Conservation (phyloP, 2,888 invertebrate genomes). For the Protophormia terraenovae region DNA sequence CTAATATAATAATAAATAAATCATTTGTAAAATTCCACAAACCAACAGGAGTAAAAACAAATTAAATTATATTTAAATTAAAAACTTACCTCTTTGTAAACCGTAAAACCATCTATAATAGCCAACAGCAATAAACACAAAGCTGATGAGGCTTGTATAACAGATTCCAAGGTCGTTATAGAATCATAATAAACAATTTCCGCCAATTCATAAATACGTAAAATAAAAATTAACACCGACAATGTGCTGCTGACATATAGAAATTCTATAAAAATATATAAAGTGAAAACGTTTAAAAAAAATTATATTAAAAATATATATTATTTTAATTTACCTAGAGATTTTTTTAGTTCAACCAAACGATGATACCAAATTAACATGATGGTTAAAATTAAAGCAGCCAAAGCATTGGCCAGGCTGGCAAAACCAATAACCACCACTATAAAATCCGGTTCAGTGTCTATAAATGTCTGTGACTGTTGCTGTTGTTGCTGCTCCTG, state of each 20-base stretch:
- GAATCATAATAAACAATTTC: conserved; percentile 76
- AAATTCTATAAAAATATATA: conserved; percentile 72
- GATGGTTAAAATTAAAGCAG: conserved; percentile 76
- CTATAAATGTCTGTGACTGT: conserved; percentile 35
- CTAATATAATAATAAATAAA: background rate
- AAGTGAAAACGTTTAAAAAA: background rate
- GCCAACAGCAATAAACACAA: conserved; percentile 73
- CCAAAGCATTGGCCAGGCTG: conserved; percentile 75
- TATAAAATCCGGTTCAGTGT: conserved; percentile 69
- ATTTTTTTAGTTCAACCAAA: conserved; percentile 77
- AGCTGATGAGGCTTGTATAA: conserved; percentile 71
- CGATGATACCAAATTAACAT: conserved; percentile 79
- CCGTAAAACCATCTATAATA: conserved; percentile 76
- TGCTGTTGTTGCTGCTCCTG: conserved; percentile 24
- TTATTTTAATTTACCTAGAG: conserved; percentile 74
- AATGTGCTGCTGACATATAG: conserved; percentile 74
- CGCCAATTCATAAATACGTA: conserved; percentile 76
- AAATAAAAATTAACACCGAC: conserved; percentile 72
- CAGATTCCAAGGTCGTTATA: conserved; percentile 76
- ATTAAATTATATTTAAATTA: conserved; percentile 1
- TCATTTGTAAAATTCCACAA: background rate
- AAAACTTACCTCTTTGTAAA: conserved; percentile 79
- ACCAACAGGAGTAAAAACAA: background rate
- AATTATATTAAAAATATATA: background rate
- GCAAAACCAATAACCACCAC: conserved; percentile 74